These are phyloP conservation scores for Sialia sialis DNA, from an alignment of 2,113 vertebrate genomes.

Conservation along the genomic window DNA sequence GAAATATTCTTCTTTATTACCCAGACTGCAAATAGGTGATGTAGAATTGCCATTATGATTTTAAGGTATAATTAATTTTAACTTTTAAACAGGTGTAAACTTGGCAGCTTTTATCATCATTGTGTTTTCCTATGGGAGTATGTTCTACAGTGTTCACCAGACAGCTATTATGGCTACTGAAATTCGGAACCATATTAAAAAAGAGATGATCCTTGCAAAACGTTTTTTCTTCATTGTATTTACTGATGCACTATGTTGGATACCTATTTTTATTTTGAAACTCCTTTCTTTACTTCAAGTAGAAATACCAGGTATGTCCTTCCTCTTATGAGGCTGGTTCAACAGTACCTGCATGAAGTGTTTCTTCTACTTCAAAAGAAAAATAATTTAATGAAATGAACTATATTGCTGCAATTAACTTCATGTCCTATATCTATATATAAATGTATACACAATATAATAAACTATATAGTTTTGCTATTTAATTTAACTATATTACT, in stretches of 20 bases:
- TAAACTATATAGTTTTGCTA: background rate
- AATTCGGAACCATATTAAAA: constrained; percentile 91
- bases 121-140: constrained; percentile 92
- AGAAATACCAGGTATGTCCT: constrained; percentile 89
- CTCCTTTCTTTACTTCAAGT: constrained; percentile 91
- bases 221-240: constrained; percentile 98
- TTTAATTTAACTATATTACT: background rate
- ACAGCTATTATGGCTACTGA: constrained; percentile 88
- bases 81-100: constrained; percentile 84
- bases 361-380: background rate
- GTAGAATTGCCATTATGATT: background rate
- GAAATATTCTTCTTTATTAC: background rate
- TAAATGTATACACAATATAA: background rate
- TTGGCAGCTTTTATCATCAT: constrained; percentile 93
- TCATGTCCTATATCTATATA: background rate
- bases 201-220: constrained; percentile 92
- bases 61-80: background rate
- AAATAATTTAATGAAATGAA: background rate
- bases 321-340: background rate
- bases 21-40: background rate
- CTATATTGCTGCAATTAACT: background rate
- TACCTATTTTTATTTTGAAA: constrained; percentile 96
- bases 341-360: background rate
- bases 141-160: constrained; percentile 95
- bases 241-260: constrained; percentile 95